phyloP scores from a whole-genome alignment of 1,140 invertebrate genomes.

The Polypedilum pembai region DNA sequence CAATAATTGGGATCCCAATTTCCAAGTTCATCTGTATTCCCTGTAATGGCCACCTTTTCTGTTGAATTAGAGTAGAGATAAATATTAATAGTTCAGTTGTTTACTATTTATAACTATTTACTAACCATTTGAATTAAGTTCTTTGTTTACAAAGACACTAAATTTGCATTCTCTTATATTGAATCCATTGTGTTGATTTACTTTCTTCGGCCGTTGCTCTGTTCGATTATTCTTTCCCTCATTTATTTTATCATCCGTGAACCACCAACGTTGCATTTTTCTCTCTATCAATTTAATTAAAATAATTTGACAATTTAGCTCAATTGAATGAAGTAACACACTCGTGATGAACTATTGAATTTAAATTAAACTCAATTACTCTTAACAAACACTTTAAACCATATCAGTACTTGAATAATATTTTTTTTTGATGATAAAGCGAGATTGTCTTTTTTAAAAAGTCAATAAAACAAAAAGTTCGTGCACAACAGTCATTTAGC shows the following conservation, averaged over 20 bases:
- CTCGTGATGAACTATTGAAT: too few species aligned
- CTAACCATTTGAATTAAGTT: slow-evolving; percentile 36
- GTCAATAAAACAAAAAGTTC: too few species aligned
- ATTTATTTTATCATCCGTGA: slow-evolving; percentile 32
- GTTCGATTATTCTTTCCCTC: slow-evolving; percentile 33
- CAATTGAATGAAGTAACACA: too few species aligned
- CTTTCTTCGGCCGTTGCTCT: slow-evolving; percentile 31
- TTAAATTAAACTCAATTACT: too few species aligned
- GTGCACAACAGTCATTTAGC: too few species aligned
- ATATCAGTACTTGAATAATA: too few species aligned
- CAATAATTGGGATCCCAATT: slow-evolving; percentile 46
- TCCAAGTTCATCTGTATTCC: slow-evolving; percentile 45
- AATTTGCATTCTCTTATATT: slow-evolving; percentile 45
- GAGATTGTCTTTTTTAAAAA: too few species aligned
- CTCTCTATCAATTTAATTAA: background rate
- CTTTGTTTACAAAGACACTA: slow-evolving; percentile 36
- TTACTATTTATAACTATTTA: background rate
- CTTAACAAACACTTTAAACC: too few species aligned
- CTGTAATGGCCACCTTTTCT: slow-evolving; percentile 46
- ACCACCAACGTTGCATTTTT: slow-evolving; percentile 37
- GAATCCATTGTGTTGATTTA: slow-evolving; percentile 22
- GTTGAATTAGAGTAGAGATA: background rate
- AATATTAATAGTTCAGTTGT: background rate
- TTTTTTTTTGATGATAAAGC: too few species aligned
- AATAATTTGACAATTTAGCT: too few species aligned